Base-by-base conservation (phyloP, 2,113 vertebrate genomes). In the Epinephelus lanceolatus region DNA sequence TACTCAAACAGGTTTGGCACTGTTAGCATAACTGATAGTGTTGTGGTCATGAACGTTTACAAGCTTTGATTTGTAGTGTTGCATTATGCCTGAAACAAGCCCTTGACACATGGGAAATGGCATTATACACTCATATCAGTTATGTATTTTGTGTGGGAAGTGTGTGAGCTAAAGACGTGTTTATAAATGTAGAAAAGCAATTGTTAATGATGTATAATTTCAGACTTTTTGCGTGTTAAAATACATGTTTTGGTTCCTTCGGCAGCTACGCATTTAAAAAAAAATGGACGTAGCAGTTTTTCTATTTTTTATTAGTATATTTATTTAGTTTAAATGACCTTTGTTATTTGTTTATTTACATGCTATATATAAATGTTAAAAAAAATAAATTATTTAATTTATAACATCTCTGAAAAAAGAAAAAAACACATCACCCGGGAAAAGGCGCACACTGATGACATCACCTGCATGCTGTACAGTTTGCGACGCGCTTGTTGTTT, bases 381-480 rank as follows among this genome's bases (percentile, higher is more conserved):
- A 37, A 30, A 37, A 37, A 37, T 37, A 37, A 37, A 37, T 37
- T 37, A 8, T 37, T 37, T 37, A 37, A 37, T 37, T 37, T 37
- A 37, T 37, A 37, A 37, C 33, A 37, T 37, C 6, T 37, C 33
- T 37, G 1, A 7, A 37, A 37, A 37, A 37, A 37, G 1, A 8
- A 23, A 14, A 21, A 19, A 51, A 15, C 14, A 76, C 7, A 14
- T 11, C 11, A 6, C 5, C 2, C 2, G 13, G 27, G 4, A 2
- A 42, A 6, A 3, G 72, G 18, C 94, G 91, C 90, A 17, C 33
- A 55, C 11, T 80, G 75, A 92, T 93, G 88, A 93, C 92, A 88
- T 2, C 0, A 0, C 2, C 3, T 0, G 0, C 3, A 63, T 33
- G 76, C 19, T 3, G 4, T 2, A 5, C 53, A 40, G 2, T 52